Evolutionary conservation across 1,140 invertebrate species (phyloP), one percentile per base, ranked within the genome.

Genomic region (Mercenaria mercenaria): DNA sequence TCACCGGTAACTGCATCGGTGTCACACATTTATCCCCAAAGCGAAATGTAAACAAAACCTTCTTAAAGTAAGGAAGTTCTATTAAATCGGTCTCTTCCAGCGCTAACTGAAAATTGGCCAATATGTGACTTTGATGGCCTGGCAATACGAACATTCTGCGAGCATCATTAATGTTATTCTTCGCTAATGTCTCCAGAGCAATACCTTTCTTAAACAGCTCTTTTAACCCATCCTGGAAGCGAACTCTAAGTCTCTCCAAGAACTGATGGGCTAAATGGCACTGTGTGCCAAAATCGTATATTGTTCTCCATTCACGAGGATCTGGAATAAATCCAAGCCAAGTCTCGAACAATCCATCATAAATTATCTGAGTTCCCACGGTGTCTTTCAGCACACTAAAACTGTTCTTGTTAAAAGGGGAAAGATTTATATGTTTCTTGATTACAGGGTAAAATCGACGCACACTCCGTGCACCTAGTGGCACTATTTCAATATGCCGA

Each of bases 281-380:
- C 23, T 64, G 61, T 64, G 61, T 64, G 61, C 8, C 61, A 64
- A n/a, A 64, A 64, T 64, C 61, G 32, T 64, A 64, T 64, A 64
- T 64, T 64, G 23, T 64, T 64, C 61, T 64, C 61, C 8, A 26
- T 64, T 64, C 61, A 8, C 32, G 23, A n/a, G 8, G 6, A 64
- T 64, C 61, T 64, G 61, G 61, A 64, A 64, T n/a, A 64, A 64
- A 64, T 64, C 61, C 61, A 64, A 11, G 32, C 61, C 61, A 64
- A 64, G 61, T 64, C 61, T 64, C 32, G 61, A 64, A 64, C 23
- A 64, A 26, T n/a, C 61, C 61, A 64, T 64, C 61, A 64, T 64
- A 64, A 64, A 64, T 64, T 64, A 64, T 64, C 61, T 64, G 61
- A 64, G 61, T 64, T 64, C 61, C 61, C 6, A 64, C 61, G 23